Base-by-base conservation (phyloP, 2,888 invertebrate genomes). In the Gymnosoma rotundatum region DNA sequence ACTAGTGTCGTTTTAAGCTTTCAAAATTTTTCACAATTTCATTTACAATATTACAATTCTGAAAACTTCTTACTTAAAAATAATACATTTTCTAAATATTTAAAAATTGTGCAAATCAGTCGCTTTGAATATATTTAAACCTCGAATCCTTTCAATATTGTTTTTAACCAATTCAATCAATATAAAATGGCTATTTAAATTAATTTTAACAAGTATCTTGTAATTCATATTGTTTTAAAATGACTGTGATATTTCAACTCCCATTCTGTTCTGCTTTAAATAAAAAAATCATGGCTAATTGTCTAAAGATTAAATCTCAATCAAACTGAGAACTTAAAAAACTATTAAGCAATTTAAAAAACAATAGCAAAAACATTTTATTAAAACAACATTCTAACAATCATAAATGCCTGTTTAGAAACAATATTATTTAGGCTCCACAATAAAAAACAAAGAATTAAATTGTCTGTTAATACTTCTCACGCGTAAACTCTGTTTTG, bases 261-360 rank as follows among this genome's bases (percentile, higher is more conserved):
- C 50, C 21, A 66, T 60, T 82, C 52, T 69, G 58, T 20, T 66
- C 42, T 76, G 45, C n/a, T 12, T 58, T 72, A 20, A 21, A 69
- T 1, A 56, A 38, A 74, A 32, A 48, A 81, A 69, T 70, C 83
- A 78, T 73, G 70, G 36, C 78, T 84, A 81, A 84, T 84, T 81
- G 78, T 74, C 74, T 81, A n/a, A 56, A 66, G 73, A 81, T 81
- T 81, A 74, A 74, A 69, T 80, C 76, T 2, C 42, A n/a, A 36
- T 16, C 32, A 58, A 20, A 56, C 25, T 25, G 4, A 25, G 25
- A 25, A 25, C 72, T 25, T 56, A 25, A 45, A 25, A 64, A 60
- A 32, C 45, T 48, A 20, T 45, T 45, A 60, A 18, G 18, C n/a
- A 48, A 58, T 21, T n/a, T 36, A 38, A 52, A 36, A 72, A 32